A percentile compares a stretch with the other conserved stretches of the same genome.
Conservation (phyloP, 1,140 invertebrate genomes). For the Drosophila baimaii region DNA sequence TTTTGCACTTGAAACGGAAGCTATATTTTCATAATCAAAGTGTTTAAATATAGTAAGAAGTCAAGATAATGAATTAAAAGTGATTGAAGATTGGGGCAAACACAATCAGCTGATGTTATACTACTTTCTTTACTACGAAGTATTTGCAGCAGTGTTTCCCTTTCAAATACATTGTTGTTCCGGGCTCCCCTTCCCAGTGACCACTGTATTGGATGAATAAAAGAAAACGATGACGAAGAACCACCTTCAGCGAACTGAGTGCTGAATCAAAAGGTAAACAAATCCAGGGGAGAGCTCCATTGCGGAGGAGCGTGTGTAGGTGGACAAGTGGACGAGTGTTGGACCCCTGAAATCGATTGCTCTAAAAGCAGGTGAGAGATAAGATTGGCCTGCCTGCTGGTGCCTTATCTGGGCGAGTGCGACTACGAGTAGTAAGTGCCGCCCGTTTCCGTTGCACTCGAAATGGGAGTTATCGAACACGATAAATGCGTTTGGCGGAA, state of each 20-base stretch:
- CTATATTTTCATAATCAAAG: slow-evolving; percentile 12
- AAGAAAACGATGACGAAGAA: slow-evolving; percentile 18
- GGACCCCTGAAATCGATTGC: slow-evolving; percentile 33
- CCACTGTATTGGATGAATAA: slow-evolving; percentile 1
- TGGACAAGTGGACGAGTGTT: slow-evolving; percentile 24
- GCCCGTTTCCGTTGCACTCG: slow-evolving; percentile 37
- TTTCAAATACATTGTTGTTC: neutral
- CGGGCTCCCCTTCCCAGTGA: neutral
- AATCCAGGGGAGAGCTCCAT: slow-evolving; percentile 7
- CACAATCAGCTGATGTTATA: neutral
- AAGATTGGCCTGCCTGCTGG: slow-evolving; percentile 26
- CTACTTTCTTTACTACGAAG: neutral
- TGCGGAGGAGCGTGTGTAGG: neutral
- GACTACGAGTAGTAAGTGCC: slow-evolving; percentile 4
- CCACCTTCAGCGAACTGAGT: slow-evolving; percentile 16
- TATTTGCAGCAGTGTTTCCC: neutral
- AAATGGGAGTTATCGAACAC: slow-evolving; percentile 27
- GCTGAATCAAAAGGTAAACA: slow-evolving; percentile 41
- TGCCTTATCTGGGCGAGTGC: slow-evolving; percentile 20
- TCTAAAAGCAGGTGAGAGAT: slow-evolving; percentile 18
- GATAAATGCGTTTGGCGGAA: slow-evolving; percentile 39
- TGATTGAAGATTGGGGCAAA: neutral
- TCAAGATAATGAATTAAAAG: neutral
- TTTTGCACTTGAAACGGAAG: slow-evolving; percentile 5
- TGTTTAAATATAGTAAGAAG: neutral